Percentiles rank a stretch among this genome's conserved stretches.
These are phyloP conservation scores for Monodelphis domestica DNA, from an alignment of 2,797 vertebrate species.

Conservation along the genomic window DNA sequence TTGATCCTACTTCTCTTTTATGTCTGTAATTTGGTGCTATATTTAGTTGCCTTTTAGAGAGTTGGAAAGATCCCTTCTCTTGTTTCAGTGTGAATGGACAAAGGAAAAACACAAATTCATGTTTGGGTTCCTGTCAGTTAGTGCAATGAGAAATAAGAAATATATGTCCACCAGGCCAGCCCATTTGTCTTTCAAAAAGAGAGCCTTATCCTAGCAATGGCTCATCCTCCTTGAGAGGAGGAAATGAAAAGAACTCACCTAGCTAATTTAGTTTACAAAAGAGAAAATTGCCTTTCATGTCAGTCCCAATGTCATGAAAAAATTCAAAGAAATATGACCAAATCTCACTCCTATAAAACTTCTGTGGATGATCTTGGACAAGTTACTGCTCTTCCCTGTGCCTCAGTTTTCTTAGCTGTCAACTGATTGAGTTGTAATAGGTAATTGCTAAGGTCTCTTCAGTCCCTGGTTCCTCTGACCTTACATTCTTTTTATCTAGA, in stretches of 20 bases:
- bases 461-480: background rate
- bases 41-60: conserved; percentile 55
- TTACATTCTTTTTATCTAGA: conserved; percentile 33
- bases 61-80: conserved; percentile 50
- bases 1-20: conserved; percentile 33
- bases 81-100: conserved; percentile 52
- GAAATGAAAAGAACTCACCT: conserved; percentile 51
- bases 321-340: background rate
- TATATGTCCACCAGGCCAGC: conserved; percentile 32
- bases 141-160: conserved; percentile 49
- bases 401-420: background rate
- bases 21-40: conserved; percentile 36
- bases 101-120: conserved; percentile 35
- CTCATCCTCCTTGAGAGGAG: conserved; percentile 26
- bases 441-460: background rate
- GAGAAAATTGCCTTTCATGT: conserved; percentile 52
- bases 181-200: conserved; percentile 21
- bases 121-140: conserved; percentile 14
- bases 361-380: no score
- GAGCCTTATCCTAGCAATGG: conserved; percentile 22
- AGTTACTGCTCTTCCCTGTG: background rate
- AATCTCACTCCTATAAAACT: background rate
- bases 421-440: background rate
- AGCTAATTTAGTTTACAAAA: conserved; percentile 52
- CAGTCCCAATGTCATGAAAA: conserved; percentile 52